Evolutionary conservation across 2,113 vertebrate genomes (phyloP).

Genomic region (Pica pica): DNA sequence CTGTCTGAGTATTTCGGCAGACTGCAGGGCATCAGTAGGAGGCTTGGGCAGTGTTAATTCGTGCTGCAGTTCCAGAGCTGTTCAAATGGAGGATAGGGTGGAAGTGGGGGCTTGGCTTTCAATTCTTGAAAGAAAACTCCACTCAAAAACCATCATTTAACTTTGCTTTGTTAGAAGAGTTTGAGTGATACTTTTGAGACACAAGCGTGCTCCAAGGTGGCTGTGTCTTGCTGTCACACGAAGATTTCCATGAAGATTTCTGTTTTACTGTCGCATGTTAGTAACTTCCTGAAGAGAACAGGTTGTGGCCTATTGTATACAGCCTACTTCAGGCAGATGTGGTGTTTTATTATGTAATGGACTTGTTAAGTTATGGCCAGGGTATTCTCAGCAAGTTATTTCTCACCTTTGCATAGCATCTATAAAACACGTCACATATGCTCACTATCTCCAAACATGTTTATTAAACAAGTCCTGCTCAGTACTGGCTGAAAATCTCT

Average conservation of each 20-base stretch:
- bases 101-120: neutral
- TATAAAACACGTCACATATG: neutral
- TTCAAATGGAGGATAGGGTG: neutral
- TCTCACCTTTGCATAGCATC: neutral
- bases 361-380: neutral
- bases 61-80: neutral
- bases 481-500: neutral
- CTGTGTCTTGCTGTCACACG: neutral
- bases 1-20: neutral
- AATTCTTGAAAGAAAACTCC: neutral
- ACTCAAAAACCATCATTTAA: neutral
- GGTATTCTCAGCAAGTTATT: neutral
- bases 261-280: rapidly evolving
- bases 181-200: neutral
- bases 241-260: neutral
- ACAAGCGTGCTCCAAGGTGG: neutral
- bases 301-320: neutral
- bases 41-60: neutral
- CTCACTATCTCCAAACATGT: neutral
- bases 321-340: neutral
- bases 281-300: neutral
- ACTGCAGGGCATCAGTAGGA: neutral
- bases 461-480: neutral
- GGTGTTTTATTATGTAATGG: neutral
- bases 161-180: neutral